Base-by-base conservation (phyloP, 2,797 vertebrate species). In the Okamejei kenojei region DNA sequence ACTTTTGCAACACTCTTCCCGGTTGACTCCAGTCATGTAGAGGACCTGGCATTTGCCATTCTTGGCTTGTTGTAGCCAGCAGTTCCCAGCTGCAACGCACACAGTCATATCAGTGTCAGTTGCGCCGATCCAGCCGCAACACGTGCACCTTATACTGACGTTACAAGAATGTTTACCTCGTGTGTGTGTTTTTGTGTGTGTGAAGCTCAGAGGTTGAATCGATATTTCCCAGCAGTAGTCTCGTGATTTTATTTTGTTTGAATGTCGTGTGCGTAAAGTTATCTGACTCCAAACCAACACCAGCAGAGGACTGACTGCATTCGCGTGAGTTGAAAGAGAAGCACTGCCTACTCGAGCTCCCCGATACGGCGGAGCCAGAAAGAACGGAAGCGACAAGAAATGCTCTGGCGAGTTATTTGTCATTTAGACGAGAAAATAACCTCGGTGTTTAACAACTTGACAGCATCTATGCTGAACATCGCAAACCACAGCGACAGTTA, bases 41-140 rank as follows among this genome's bases (percentile, higher is more conserved):
- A 99, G 97, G 94, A 98, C 97, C 97, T 99, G 98, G 97, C 99
- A 99, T 94, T 98, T 97, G 93, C 98, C 98, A 95, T 99, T 99
- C 96, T 97, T 98, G 45, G 98, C 98, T 95, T 99, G 99, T 95
- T 99, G 98, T 94, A 99, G 95, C 99, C 99, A 99, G 97, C 99
- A 99, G 96, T 99, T 99, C 94, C 99, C 99, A 96, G 98, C 99
- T 99, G 97, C 93, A 95, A 95, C 94, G 95, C 35, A 93, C 94
- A 94, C 94, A 95, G 96, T 95, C 95, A 95, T 95, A 96, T 96
- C 96, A 96, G 95, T 96, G 97, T 96, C 96, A 96, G 95, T 95
- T 96, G 95, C 96, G 96, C 94, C 96, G 97, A 97, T 97, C 97
- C 97, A 97, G 97, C 98, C 97, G 96, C 96, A 96, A 97, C 97